Evolutionary conservation across 23 tunicate species (phyloP).

Genomic region (Botrylloides violaceus): DNA sequence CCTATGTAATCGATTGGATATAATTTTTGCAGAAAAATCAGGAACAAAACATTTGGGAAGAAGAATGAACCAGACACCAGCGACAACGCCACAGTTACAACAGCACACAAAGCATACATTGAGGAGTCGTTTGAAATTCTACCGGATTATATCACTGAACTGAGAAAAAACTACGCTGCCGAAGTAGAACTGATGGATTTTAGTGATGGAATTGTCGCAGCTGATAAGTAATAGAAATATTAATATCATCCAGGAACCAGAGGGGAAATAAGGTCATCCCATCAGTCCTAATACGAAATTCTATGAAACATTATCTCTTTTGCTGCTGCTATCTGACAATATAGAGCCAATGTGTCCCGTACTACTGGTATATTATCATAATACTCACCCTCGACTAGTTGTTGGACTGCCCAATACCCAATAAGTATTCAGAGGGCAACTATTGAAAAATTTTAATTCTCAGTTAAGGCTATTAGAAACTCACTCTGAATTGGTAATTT

Average conservation of each 20-base stretch:
- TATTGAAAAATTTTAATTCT: no score
- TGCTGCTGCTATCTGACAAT: no score
- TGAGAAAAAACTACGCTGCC: conserved; percentile 22
- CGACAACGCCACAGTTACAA: not conserved
- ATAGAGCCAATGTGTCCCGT: no score
- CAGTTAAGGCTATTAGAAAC: no score
- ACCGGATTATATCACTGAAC: not conserved
- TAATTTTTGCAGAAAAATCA: not conserved
- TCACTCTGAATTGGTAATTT: no score
- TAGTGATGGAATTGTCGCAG: not conserved
- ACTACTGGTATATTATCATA: no score
- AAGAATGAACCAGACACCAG: not conserved
- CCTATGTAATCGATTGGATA: not conserved
- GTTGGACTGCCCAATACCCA: no score
- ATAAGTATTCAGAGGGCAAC: no score
- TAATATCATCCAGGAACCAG: no score
- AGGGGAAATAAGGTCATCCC: no score
- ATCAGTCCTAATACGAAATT: not conserved
- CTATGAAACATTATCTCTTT: no score
- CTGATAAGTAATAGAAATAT: conserved; percentile 21
- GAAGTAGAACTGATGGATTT: conserved; percentile 10
- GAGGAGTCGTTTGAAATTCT: not conserved
- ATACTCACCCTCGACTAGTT: no score
- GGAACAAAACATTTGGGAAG: not conserved
- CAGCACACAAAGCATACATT: conserved; percentile 30